Base-by-base conservation (phyloP, 1,140 invertebrate genomes). In the Drosophila quadrilineata region DNA sequence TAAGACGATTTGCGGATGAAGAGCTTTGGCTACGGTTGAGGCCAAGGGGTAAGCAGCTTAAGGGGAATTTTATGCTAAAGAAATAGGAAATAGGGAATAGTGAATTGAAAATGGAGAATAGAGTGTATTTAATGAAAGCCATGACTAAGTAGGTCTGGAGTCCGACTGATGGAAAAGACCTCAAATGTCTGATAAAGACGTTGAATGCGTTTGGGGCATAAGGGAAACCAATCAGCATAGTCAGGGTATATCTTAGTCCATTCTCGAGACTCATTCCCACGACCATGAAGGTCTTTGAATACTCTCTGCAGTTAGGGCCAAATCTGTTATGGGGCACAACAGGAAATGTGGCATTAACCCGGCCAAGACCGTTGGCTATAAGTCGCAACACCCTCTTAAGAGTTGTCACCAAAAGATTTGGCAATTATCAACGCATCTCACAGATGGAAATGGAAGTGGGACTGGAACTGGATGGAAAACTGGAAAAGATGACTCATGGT, bases 301-400 rank as follows among this genome's bases (percentile, higher is more conserved):
- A 10, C 14, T n/a, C 56, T 35, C 33, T 56, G 10, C 36, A 60
- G 40, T 58, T 45, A 80, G 80, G n/a, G n/a, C 49, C 54, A 50
- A 52, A 63, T 70, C 46, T n/a, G n/a, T n/a, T n/a, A n/a, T n/a
- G 43, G 29, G 14, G 19, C 21, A 35, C 28, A 71, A 71, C 71
- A 82, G 76, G 76, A 80, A 82, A 56, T 58, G 41, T 46, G 22
- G 24, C 38, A 72, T 69, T 56, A 38, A 31, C 29, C 59, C 48
- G 45, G 10, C 35, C 21, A 17, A 53, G 40, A 46, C 31, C 36
- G 56, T 71, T 80, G 41, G 68, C 31, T 29, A 76, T 46, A 68
- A 72, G 8, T 54, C n/a, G 16, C 69, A n/a, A n/a, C 76, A 82
- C 76, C 76, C 76, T 77, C 76, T 77, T 73, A 35, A 46, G 33